Evolutionary conservation across 2,797 vertebrate genomes (phyloP), one percentile per base, ranked within the genome.

Genomic region (Streptopelia turtur): DNA sequence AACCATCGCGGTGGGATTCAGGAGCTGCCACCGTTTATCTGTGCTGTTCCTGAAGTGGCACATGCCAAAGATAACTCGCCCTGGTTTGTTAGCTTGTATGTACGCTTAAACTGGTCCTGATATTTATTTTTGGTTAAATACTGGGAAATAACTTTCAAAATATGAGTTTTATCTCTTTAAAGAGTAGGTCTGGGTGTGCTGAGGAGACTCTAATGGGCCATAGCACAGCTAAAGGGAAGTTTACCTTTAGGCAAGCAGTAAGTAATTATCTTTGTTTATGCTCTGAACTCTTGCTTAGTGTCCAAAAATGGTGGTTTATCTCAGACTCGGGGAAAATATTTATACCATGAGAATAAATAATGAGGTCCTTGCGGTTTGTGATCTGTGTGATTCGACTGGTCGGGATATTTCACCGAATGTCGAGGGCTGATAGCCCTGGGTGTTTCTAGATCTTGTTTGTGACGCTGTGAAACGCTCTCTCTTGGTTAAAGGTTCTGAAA

Each of bases 291-390:
- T 37, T 43, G 10, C 25, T 90, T 78, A 14, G 47, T 91, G 56
- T 90, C 91, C 91, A 71, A 74, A 91, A 94, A 63, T 76, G 80
- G 93, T 59, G 74, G 13, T n/a, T 5, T 93, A 91, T 92, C 87
- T 94, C 53, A 22, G 76, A 30, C 56, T 45, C 0, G 0, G 59
- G 61, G 79, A n/a, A 96, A 94, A 82, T 87, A 76, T 92, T 87
- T 90, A 92, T 88, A 69, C 45, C 22, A 35, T 47, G 75, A 92
- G 88, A 50, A 83, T 85, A 92, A 97, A 90, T 90, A 95, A 63
- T 52, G 47, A 79, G 37, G 63, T 82, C 85, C 64, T 83, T 96
- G 95, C 10, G 89, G 95, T 92, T 91, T 96, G 90, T 57, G 76
- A 78, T 83, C 61, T 79, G 10, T 57, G 10, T 9, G 77, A n/a